phyloP scores from a whole-genome alignment of 2,797 vertebrate genomes.

The Coranthus polyacanthus region DNA sequence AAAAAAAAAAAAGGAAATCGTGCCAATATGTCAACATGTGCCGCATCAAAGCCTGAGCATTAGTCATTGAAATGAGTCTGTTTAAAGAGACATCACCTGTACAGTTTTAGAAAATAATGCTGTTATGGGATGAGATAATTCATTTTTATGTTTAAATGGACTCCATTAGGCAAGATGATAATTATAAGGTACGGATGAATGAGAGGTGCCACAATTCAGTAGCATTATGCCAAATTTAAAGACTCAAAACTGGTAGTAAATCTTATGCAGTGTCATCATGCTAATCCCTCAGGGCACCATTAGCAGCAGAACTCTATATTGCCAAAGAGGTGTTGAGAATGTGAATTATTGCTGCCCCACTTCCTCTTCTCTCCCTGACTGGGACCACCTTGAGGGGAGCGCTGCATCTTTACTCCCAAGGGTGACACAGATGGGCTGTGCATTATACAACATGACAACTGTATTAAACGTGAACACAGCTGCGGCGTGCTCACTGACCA shows the following conservation, averaged over 20 bases:
- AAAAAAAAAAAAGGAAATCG: too few species aligned
- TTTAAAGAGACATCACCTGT: background rate
- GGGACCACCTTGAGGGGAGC: constrained; percentile 47
- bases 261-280: background rate
- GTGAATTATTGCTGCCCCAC: constrained; percentile 74
- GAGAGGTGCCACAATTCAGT: background rate
- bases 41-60: background rate
- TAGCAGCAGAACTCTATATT: constrained; percentile 43
- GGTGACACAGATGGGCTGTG: constrained; percentile 57
- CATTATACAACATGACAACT: constrained; percentile 58
- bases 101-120: background rate
- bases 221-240: constrained; percentile 17
- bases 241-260: background rate
- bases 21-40: background rate
- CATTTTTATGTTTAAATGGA: background rate
- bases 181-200: background rate
- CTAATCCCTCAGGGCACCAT: constrained; percentile 47
- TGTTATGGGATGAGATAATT: background rate
- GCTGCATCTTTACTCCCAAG: constrained; percentile 45
- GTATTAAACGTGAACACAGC: constrained; percentile 44
- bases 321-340: constrained; percentile 64
- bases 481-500: background rate
- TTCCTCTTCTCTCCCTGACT: constrained; percentile 55
- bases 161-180: background rate
- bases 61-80: background rate